Percentiles rank a stretch among this genome's conserved stretches.
Evolutionary conservation across 2,113 vertebrate species (phyloP).

Genomic region (Zosterops lateralis): DNA sequence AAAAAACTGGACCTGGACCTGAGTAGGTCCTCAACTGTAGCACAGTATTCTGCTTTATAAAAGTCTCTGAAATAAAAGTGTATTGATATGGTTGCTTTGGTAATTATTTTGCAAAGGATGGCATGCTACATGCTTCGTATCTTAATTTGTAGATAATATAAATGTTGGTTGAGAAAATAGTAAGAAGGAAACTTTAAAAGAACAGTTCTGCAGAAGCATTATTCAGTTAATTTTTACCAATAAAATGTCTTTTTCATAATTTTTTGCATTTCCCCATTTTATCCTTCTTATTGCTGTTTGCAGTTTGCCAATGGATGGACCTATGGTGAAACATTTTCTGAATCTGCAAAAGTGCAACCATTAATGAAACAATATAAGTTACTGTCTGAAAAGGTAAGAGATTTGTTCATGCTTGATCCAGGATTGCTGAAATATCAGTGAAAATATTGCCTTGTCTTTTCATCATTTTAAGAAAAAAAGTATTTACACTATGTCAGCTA

Average conservation of each 20-base stretch:
- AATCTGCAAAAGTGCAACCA: constrained; percentile 86
- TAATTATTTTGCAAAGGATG: neutral
- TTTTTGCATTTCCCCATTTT: neutral
- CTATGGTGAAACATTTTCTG: constrained; percentile 86
- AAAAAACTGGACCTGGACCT: neutral
- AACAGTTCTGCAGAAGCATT: neutral
- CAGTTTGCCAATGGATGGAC: constrained; percentile 92
- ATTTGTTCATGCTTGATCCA: neutral
- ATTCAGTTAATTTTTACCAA: neutral
- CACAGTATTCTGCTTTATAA: neutral
- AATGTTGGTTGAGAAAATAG: neutral
- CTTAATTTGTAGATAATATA: neutral
- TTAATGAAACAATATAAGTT: constrained; percentile 92
- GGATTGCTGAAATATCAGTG: neutral
- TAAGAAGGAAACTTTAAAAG: neutral
- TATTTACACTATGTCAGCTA: accelerated
- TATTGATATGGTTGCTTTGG: neutral
- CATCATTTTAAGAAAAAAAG: neutral
- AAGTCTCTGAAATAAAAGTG: neutral
- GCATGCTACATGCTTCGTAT: neutral
- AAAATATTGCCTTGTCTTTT: neutral
- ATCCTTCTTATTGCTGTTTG: neutral
- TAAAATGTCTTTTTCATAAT: neutral
- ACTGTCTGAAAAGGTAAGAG: constrained; percentile 89
- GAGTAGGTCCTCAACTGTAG: neutral